Conservation (phyloP, 2,888 invertebrate species). For the Amphipyra berbera region DNA sequence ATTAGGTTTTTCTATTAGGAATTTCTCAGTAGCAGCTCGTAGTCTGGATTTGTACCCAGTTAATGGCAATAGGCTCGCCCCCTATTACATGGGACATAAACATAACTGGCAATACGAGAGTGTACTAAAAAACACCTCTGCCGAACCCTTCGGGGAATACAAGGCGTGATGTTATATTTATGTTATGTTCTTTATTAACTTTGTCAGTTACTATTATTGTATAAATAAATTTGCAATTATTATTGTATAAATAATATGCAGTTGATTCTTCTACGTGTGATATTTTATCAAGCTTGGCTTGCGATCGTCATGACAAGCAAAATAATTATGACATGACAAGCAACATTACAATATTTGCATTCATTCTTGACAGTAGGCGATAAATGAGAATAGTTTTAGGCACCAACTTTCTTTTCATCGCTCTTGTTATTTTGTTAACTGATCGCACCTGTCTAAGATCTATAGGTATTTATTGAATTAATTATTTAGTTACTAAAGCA, state of each 20-base stretch:
- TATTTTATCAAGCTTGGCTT: constrained; percentile 3
- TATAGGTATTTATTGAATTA: neutral
- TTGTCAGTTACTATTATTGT: neutral
- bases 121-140: too few relatives aligned
- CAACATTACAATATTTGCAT: constrained; percentile 19
- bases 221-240: neutral
- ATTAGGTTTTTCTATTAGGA: too few relatives aligned
- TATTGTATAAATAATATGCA: neutral
- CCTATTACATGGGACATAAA: too few relatives aligned
- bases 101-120: too few relatives aligned
- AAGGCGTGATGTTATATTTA: too few relatives aligned
- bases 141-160: too few relatives aligned
- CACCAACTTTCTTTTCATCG: constrained; percentile 14
- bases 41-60: too few relatives aligned
- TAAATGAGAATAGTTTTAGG: constrained; percentile 15
- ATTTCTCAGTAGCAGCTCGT: too few relatives aligned
- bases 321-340: constrained; percentile 22
- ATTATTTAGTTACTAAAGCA: neutral
- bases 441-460: constrained; percentile 5
- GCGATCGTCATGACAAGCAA: constrained; percentile 20
- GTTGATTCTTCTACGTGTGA: constrained; percentile 1
- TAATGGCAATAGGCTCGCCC: too few relatives aligned
- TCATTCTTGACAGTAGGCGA: constrained; percentile 22
- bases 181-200: too few relatives aligned
- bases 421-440: neutral